Base-by-base conservation (phyloP, 2,888 invertebrate genomes). In the Platycnemis pennipes region DNA sequence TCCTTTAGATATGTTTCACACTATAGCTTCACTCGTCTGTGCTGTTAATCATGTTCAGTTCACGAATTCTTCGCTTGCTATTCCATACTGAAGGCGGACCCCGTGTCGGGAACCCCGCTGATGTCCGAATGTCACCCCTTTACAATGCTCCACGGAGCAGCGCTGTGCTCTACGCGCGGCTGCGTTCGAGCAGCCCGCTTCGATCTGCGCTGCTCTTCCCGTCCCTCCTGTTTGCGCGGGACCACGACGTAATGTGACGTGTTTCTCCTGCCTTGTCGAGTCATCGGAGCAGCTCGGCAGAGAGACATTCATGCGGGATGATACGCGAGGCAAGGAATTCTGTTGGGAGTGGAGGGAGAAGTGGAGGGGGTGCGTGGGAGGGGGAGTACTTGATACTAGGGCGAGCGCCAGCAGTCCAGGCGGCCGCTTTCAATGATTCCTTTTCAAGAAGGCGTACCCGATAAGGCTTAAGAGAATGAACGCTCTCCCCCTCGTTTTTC, bases 401-500 rank as follows among this genome's bases (percentile, higher is more conserved):
- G 49, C 31, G 37, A 42, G 37, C 42, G n/a, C 16, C 22, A 16
- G 53, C 19, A 89, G 49, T 19, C 77, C 77, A 31, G 37, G 77
- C 53, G 89, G 89, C 56, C 89, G 56, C 44, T 89, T 89, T 89
- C 89, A 89, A 89, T 89, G 89, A 89, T 89, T 89, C 89, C 56
- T 42, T 89, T 89, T 89, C 63, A 63, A 89, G 89, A 56, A 56
- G 53, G 56, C 42, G 56, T 56, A 56, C 56, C 56, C 31, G 89
- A 89, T 89, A 89, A 56, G 89, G 49, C 46, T 16, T n/a, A 77
- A 37, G 77, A 37, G 77, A 77, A 77, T 77, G 77, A 77, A 77
- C 11, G 11, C 77, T 13, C 77, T 31, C n/a, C 69, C 4, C 77
- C 77, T 37, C 37, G 22, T 77, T 77, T 56, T 77, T 77, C 77